Evolutionary conservation across 2,888 invertebrate species (phyloP), one percentile per base, ranked within the genome.

Genomic region (Crepidodera aurea): DNA sequence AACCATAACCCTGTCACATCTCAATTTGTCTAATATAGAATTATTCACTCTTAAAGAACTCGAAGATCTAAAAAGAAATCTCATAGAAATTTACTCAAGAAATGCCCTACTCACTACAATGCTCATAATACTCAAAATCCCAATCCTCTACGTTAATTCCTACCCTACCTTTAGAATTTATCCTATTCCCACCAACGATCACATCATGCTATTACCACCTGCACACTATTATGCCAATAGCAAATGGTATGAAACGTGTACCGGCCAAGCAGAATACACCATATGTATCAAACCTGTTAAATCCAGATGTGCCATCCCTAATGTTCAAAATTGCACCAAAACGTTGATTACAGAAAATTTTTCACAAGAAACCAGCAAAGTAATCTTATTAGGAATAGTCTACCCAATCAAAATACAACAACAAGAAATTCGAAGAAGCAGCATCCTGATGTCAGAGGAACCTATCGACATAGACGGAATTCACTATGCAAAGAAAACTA

Each of bases 111-210:
- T n/a, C 10, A 42, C 1, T 6, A 44, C 10, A 8, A 19, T 44
- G 22, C 48, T 12, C 51, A 22, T 39, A 22, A 18, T 51, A 8
- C 2, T 22, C 1, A 51, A 51, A 51, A 39, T 37, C 13, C 19
- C 39, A 0, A 51, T 39, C 37, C 37, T 39, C 4, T 7, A 39
- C 8, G 19, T 2, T 8, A 27, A 18, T 6, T 6, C 32, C 12
- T 25, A 27, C 10, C 32, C 15, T 6, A 50, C 16, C 29, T 27
- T 10, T 8, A 32, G 19, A 32, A 39, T 51, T 12, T 51, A 19
- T n/a, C 34, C 19, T 39, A 51, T 51, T 10, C 53, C 39, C n/a
- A 53, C 10, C 15, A 13, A 48, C 6, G 48, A 48, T 29, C 48
- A 29, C 16, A 10, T 29, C 2, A 48, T 48, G 27, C 1, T 48